Evolutionary conservation across 2,888 invertebrate genomes (phyloP), one percentile per base, ranked within the genome.

Genomic region (Camptogramma bilineatum): DNA sequence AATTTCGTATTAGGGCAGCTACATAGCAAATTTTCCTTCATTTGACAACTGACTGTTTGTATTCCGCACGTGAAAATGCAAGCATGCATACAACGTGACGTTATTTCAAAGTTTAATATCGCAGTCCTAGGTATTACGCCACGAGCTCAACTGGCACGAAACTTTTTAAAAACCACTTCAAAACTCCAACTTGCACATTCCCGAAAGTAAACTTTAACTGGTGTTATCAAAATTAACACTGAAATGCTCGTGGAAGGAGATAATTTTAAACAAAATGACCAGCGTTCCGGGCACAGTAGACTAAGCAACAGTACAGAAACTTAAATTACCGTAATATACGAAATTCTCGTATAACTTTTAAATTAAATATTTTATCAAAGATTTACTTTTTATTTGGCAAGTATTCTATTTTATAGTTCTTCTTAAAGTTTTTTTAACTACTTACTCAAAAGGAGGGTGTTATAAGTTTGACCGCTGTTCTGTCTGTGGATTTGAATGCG

Each of bases 201-300:
- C 51, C 17, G 52, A 58, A 68, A 55, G 55, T 64, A 54, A 66
- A 60, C 53, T 51, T 59, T 46, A 39, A 44, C 47, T 57, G 53
- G 53, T 47, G 47, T 57, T 62, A 68, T 60, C 52, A 66, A 64
- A 68, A 70, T 62, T 60, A 70, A 60, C 62, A 64, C 54, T 24
- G 54, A 59, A 68, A 64, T 52, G 59, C 50, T 56, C 56, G 54
- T 57, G 47, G 44, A 58, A 63, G 51, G 58, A 61, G 60, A 64
- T 66, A 68, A 64, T 66, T 68, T 58, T 47, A 47, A 52, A 24
- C 46, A n/a, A 31, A 62, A 66, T 63, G 60, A 60, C 59, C 66
- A 24, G 51, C 55, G 47, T 47, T 56, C 50, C 7, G 5, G 16
- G 24, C 28, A 48, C 56, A 56, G 42, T 42, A 42, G 13, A 34